Evolutionary conservation across 1,140 invertebrate genomes (phyloP).

Genomic region (Pseudachorutes palmiensis): DNA sequence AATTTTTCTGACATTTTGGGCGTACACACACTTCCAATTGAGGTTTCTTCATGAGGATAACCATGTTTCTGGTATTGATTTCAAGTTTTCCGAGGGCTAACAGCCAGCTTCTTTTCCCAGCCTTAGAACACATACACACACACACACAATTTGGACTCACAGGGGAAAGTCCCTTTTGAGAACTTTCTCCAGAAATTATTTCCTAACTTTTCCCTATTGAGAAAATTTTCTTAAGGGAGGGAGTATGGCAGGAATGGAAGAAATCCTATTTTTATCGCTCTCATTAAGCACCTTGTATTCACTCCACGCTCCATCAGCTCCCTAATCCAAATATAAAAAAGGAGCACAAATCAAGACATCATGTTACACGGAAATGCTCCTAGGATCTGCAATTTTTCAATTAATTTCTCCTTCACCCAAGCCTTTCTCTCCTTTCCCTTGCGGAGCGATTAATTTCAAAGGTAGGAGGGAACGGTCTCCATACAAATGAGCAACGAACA

Average conservation of each 20-base stretch:
- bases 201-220: not conserved
- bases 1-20: not conserved
- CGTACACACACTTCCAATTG: not conserved
- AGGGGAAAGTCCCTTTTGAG: not conserved
- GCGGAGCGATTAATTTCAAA: slow-evolving; percentile 7
- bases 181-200: slow-evolving; percentile 12
- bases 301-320: slow-evolving; percentile 21
- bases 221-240: not conserved
- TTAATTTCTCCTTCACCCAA: slow-evolving; percentile 35
- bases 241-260: not conserved
- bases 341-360: slow-evolving; percentile 38
- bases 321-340: slow-evolving; percentile 22
- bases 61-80: slow-evolving; percentile 5
- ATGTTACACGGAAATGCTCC: slow-evolving; percentile 31
- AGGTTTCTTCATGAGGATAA: not conserved
- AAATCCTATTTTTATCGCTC: slow-evolving; percentile 22
- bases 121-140: not conserved
- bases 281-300: slow-evolving; percentile 39
- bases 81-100: not conserved
- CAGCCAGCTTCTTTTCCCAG: not conserved
- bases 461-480: not conserved
- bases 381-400: slow-evolving; percentile 36
- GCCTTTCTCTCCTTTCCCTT: not conserved
- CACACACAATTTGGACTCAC: not conserved
- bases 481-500: slow-evolving; percentile 5